phyloP scores from a whole-genome alignment of 2,888 invertebrate species.

The Tipula unca region DNA sequence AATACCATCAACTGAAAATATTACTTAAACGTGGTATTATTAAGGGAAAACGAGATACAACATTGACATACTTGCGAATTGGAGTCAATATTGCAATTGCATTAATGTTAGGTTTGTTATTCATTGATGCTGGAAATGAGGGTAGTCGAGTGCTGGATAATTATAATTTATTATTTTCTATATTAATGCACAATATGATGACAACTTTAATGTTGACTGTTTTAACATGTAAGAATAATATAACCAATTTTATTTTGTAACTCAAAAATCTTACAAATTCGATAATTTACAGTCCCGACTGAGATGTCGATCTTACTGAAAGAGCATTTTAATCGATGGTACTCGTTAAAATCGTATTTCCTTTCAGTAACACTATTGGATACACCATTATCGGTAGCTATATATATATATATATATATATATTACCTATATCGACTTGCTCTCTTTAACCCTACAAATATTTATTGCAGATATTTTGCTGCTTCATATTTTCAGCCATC shows the following conservation, averaged over 20 bases:
- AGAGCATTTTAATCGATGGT: constrained; percentile 85
- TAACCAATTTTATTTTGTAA: background rate
- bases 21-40: constrained; percentile 62
- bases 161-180: constrained; percentile 82
- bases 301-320: constrained; percentile 75
- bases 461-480: constrained; percentile 52
- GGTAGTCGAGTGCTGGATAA: constrained; percentile 72
- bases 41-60: constrained; percentile 67
- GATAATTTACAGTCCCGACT: constrained; percentile 46
- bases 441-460: constrained; percentile 8
- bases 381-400: constrained; percentile 64
- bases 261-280: background rate
- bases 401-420: background rate
- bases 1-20: constrained; percentile 60
- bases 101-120: constrained; percentile 66
- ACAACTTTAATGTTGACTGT: constrained; percentile 86
- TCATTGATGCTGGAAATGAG: constrained; percentile 64
- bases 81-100: constrained; percentile 67
- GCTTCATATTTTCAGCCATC: constrained; percentile 60
- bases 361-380: constrained; percentile 67
- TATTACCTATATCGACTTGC: background rate
- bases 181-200: constrained; percentile 89
- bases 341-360: constrained; percentile 75
- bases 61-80: constrained; percentile 67
- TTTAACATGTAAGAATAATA: constrained; percentile 61